Percentiles rank a stretch among this genome's conserved stretches.
Conservation (phyloP, 1,140 invertebrate genomes). For the Bombus sibiricus region DNA sequence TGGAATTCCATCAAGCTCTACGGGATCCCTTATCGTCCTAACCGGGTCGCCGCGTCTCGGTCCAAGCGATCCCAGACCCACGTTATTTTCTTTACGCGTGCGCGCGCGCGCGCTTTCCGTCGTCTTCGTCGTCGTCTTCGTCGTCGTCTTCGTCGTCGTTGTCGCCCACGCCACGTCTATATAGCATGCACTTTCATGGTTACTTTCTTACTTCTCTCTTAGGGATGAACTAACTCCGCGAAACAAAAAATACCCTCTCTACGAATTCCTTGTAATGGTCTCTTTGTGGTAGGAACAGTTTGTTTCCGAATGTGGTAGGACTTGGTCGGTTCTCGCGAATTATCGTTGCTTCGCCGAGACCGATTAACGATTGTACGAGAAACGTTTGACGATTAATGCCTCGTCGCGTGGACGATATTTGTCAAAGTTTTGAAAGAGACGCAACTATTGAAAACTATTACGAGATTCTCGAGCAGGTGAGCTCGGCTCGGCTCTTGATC, state of each 20-base stretch:
- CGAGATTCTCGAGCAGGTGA: neutral
- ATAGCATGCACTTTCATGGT: slow-evolving; percentile 54
- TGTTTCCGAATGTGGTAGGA: no score
- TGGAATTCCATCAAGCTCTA: slow-evolving; percentile 83
- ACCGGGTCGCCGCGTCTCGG: slow-evolving; percentile 77
- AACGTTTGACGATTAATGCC: neutral
- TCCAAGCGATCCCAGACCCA: slow-evolving; percentile 62
- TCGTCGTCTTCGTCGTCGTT: neutral
- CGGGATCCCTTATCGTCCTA: slow-evolving; percentile 81
- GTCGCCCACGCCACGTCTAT: neutral
- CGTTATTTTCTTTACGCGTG: slow-evolving; percentile 66
- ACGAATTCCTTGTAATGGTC: neutral
- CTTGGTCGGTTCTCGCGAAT: no score
- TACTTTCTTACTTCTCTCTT: slow-evolving; percentile 38
- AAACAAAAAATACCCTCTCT: neutral
- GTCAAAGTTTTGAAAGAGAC: neutral
- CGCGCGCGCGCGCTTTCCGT: neutral
- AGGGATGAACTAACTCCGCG: neutral
- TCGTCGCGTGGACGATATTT: no score
- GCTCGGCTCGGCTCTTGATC: neutral
- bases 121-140: neutral
- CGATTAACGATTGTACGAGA: neutral
- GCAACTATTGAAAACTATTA: neutral
- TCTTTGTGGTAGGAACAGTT: no score
- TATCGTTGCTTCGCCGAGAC: no score